A percentile compares a stretch with the other conserved stretches of the same genome.
phyloP scores from a whole-genome alignment of 2,113 vertebrate species.

The Condylura cristata region DNA sequence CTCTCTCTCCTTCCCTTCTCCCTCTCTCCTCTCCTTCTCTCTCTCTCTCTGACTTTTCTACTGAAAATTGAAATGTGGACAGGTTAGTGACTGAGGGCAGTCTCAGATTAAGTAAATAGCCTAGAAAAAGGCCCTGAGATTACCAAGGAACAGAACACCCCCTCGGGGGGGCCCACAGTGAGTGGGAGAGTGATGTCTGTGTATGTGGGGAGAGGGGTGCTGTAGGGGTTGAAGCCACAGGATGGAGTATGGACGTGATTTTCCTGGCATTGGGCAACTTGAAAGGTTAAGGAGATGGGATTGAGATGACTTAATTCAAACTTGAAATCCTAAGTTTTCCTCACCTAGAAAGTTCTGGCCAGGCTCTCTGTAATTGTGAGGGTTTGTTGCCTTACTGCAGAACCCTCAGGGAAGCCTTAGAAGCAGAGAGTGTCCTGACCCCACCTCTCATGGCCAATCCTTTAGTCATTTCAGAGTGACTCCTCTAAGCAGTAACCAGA shows the following conservation, averaged over 20 bases:
- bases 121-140: not conserved
- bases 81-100: not conserved
- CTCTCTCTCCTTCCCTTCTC: too few relatives aligned
- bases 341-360: not conserved
- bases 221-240: not conserved
- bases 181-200: too few relatives aligned
- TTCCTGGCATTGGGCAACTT: not conserved
- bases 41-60: not conserved
- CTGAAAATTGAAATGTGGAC: not conserved
- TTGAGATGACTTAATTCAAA: not conserved
- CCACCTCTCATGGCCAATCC: not conserved
- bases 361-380: not conserved
- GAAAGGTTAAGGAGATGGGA: not conserved
- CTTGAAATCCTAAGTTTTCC: too few relatives aligned
- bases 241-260: not conserved
- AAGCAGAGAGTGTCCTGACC: not conserved
- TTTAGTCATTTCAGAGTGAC: not conserved
- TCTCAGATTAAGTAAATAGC: not conserved
- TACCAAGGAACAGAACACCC: not conserved
- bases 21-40: too few relatives aligned
- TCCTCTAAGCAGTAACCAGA: too few relatives aligned
- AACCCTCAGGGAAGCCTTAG: not conserved
- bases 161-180: rapidly evolving
- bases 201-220: not conserved
- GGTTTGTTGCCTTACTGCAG: not conserved